phyloP scores from a whole-genome alignment of 1,140 invertebrate genomes.

The Pissodes strobi region DNA sequence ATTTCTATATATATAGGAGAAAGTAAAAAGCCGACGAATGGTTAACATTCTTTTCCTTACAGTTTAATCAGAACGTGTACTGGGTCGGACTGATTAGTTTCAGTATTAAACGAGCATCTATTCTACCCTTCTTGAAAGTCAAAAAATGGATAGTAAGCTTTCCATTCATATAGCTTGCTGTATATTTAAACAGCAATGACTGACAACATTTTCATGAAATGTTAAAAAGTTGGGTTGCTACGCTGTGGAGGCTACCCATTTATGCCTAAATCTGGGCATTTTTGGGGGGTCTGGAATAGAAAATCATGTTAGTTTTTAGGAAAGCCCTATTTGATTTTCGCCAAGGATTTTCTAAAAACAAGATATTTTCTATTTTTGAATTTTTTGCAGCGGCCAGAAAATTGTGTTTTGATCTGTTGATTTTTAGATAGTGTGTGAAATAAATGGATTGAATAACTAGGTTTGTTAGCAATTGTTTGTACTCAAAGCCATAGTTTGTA shows the following conservation, averaged over 20 bases:
- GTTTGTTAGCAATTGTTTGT: conserved; percentile 30
- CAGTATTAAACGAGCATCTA: conserved; percentile 16
- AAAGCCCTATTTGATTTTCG: conserved; percentile 11
- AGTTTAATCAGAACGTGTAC: conserved; percentile 5
- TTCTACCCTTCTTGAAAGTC: conserved; percentile 13
- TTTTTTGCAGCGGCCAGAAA: conserved; percentile 31
- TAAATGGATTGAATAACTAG: conserved; percentile 51
- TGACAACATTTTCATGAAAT: conserved; percentile 1
- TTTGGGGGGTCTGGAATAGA: conserved; percentile 32
- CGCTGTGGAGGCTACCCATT: conserved; percentile 33
- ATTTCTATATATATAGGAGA: neutral
- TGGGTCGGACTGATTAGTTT: conserved; percentile 16
- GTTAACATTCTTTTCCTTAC: neutral
- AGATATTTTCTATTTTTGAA: neutral
- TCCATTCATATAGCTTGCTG: conserved; percentile 7
- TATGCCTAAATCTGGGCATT: conserved; percentile 16
- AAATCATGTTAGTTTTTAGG: conserved; percentile 1
- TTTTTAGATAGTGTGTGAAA: conserved; percentile 51
- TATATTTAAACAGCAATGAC: neutral
- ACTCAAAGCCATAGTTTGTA: conserved; percentile 43
- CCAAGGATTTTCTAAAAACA: neutral
- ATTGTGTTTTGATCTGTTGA: conserved; percentile 23
- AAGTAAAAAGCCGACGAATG: conserved; percentile 3
- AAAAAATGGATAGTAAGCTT: conserved; percentile 19
- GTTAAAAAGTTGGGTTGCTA: conserved; percentile 23